These are phyloP conservation scores for Myocastor coypus DNA, from an alignment of 2,113 vertebrate genomes.

Conservation along the genomic window DNA sequence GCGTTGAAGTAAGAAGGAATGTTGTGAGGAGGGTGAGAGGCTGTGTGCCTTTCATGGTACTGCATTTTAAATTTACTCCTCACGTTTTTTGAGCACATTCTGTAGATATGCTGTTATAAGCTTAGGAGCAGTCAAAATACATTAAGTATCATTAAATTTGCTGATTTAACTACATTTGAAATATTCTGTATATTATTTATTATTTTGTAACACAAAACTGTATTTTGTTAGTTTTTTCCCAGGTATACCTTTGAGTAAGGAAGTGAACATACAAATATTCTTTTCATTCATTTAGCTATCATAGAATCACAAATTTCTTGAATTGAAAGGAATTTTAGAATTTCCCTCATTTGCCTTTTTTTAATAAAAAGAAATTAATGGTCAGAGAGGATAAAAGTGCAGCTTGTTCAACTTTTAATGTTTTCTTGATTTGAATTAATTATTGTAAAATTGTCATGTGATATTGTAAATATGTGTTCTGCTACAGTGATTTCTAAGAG, in stretches of 20 bases:
- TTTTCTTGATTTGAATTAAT: constrained; percentile 41
- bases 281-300: constrained; percentile 8
- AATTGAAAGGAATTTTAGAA: constrained; percentile 29
- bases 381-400: not conserved
- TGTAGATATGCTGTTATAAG: not conserved
- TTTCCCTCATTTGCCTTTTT: not conserved
- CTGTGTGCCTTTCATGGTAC: not conserved
- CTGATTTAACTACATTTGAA: not conserved
- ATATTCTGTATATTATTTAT: not conserved
- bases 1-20: not conserved
- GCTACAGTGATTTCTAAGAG: not conserved
- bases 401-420: constrained; percentile 3
- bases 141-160: not conserved
- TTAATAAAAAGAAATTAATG: not conserved
- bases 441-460: not conserved
- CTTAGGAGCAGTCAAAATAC: not conserved
- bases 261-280: not conserved
- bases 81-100: not conserved
- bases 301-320: not conserved
- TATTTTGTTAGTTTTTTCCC: not conserved
- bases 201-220: not conserved
- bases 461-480: not conserved
- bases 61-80: not conserved
- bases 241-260: not conserved
- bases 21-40: not conserved